Evolutionary conservation across 2,113 vertebrate genomes (phyloP).

Genomic region (Silurus meridionalis): DNA sequence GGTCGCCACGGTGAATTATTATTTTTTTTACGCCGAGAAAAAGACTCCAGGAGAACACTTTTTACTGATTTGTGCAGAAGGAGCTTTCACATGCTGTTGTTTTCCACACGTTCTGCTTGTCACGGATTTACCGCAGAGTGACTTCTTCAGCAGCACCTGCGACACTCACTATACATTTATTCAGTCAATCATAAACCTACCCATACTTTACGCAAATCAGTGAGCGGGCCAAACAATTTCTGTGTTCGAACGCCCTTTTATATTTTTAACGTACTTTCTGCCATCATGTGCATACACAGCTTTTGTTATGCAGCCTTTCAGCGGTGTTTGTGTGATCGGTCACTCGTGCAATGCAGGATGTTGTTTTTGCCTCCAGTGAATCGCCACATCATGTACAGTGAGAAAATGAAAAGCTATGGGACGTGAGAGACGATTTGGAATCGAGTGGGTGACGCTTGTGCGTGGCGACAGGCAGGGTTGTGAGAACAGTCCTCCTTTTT

Average conservation of each 20-base stretch:
- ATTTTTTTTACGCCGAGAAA: background rate
- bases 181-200: background rate
- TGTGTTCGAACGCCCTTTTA: background rate
- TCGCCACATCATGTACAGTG: background rate
- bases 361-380: background rate
- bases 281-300: background rate
- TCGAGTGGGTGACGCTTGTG: background rate
- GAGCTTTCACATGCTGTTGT: background rate
- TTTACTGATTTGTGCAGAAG: background rate
- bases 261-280: background rate
- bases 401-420: conserved; percentile 1
- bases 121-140: background rate
- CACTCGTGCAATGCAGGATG: conserved; percentile 10
- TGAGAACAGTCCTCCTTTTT: background rate
- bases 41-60: background rate
- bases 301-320: background rate
- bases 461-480: background rate
- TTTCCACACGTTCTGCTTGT: background rate
- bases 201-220: background rate
- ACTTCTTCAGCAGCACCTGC: background rate
- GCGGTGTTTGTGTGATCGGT: background rate
- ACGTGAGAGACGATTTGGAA: background rate
- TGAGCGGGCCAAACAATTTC: background rate
- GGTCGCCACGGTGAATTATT: background rate
- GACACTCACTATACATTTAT: background rate